Evolutionary conservation across 2,113 vertebrate genomes (phyloP), one percentile per base, ranked within the genome.

Genomic region (Hemicordylus capensis): DNA sequence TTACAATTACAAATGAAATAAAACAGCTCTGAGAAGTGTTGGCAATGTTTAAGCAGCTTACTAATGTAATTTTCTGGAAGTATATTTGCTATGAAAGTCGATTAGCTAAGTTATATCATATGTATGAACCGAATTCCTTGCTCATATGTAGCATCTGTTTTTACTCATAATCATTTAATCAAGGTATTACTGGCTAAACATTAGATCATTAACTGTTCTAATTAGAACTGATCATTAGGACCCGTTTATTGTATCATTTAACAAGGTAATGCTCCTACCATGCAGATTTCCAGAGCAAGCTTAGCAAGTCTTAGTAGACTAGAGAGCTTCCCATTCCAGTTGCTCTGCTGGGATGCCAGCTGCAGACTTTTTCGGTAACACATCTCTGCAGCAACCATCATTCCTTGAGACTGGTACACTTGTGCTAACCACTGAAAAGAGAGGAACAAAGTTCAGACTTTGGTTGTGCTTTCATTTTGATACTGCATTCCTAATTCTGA

Each of bases 301-400:
- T 99, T 94, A 7, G 98, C 97, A 3, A 99, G 96, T 66, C 95
- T 95, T 72, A 99, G 94, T 61, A 99, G 96, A 80, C 97, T 98
- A 42, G 98, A 97, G 10, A 98, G 90, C 93, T 98, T 98, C 83
- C 97, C 96, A 1, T 89, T 97, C 96, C 97, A 96, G 84, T 90
- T 95, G 75, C 98, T 97, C 87, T 98, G 97, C 85, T 99, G 98
- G 3, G 97, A 98, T 10, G 99, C 97, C 42, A 99, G 77, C 89
- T 99, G 98, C 44, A 99, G 96, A 86, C 98, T 98, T 95, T 97
- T 99, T 51, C 97, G 97, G 88, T 98, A 98, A 31, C 97, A 98
- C 97, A 99, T 97, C 73, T 98, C 98, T 28, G 98, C 98, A 93
- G 97, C 98, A 31, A 96, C 79, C 96, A 98, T 96, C 95, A 99